Evolutionary conservation across 2,797 vertebrate species (phyloP), one percentile per base, ranked within the genome.

Genomic region (Myotis myotis): DNA sequence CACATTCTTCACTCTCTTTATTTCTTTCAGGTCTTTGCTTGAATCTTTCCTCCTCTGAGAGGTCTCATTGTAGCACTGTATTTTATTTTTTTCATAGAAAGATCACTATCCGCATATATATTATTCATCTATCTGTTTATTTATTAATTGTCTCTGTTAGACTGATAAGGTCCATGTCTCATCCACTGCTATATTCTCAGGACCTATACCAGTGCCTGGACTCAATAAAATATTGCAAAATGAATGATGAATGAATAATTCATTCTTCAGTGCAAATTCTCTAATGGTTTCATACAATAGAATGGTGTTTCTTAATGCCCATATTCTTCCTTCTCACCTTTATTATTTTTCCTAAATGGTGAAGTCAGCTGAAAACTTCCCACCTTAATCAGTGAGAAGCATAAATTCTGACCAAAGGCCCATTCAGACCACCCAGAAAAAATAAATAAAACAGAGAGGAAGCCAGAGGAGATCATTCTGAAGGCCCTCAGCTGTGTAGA

Each of bases 361-460:
- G 17, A 89, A 64, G 60, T 81, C 36, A 91, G 76, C 33, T 66
- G 51, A 95, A 71, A 95, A 87, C 70, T 51, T 9, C 22, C 75
- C 51, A 79, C 20, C 11, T 30, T 47, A 78, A 44, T 84, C 62
- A 78, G 28, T 75, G 70, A 87, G 68, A 75, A 81, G 57, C 44
- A 80, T 19, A 25, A 55, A 71, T 80, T 51, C 38, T 82, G 7
- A 91, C n/a, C 25, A 94, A 30, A 60, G 36, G 47, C 49, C 23
- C 19, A 80, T 49, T 91, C 30, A 91, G 83, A 91, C 44, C 60
- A 93, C 74, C 36, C 47, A 86, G 57, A 89, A 85, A 85, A 22
- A 95, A 66, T 51, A 82, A 96, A 91, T 51, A 82, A 96, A 91
- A 91, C 15, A 75, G 28, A 49, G 41, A 96, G 6, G n/a, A 44